Evolutionary conservation across 2,888 invertebrate genomes (phyloP), one percentile per base, ranked within the genome.

Genomic region (Pycnomerus fuliginosus): DNA sequence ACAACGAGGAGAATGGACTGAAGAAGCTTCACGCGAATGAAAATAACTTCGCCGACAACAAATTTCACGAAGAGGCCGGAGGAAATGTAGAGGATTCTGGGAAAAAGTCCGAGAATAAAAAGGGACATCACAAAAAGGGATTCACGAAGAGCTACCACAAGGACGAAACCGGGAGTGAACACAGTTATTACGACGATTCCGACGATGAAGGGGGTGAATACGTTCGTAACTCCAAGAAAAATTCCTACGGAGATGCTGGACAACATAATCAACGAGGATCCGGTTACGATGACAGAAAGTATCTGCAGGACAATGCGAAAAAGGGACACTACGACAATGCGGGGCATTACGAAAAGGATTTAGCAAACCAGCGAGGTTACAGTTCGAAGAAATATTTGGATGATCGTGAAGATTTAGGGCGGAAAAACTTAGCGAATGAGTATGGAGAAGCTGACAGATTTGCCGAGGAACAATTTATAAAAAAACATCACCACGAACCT

Each of bases 111-210:
- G 78, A 74, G 1, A 80, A 83, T 51, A 83, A 82, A 58, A 84
- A 84, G 62, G 84, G 84, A 2, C 83, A 83, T 52, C 82, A 82
- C 54, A 82, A 82, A 41, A 78, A 82, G 51, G 85, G 85, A 11
- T 85, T 83, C 62, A 80, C 79, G 55, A 84, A 84, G 58, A 79
- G 79, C 8, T 85, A 85, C 57, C 81, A 82, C 57, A 85, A 84
- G 65, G 84, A 85, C 53, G 84, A 85, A 61, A 80, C 80, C 7
- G 84, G 83, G 0, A 82, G 80, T 58, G 83, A 83, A 56, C 80
- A 82, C 39, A 83, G 82, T 16, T 85, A 76, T 67, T 85, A 81
- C 58, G 85, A 85, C 57, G 84, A 84, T 59, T 77, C 70, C 25
- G 70, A 71, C 27, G 74, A 76, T 34, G 70, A 74, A 52, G 75